A percentile compares a stretch with the other conserved stretches of the same genome.
These are phyloP conservation scores for Muscicapa adusta DNA, from an alignment of 2,113 vertebrate genomes.

Conservation along the genomic window DNA sequence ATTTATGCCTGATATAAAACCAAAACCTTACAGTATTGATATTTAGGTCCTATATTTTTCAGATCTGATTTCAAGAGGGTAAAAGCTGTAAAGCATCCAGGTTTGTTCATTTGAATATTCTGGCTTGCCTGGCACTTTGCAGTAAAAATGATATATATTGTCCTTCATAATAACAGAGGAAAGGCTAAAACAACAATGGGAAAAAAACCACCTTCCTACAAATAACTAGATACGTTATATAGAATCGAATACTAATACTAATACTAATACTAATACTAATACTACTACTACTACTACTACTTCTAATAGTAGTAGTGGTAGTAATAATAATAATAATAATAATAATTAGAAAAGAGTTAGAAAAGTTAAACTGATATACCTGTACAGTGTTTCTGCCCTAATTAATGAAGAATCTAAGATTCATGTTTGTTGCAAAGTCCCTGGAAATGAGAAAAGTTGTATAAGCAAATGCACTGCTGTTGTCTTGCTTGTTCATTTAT, in stretches of 20 bases:
- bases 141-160: conserved; percentile 59
- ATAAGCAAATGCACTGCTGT: background rate
- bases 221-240: background rate
- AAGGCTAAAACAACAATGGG: conserved; percentile 19
- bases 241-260: too few species aligned
- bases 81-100: conserved; percentile 26
- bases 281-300: too few species aligned
- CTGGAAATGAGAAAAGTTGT: background rate
- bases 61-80: conserved; percentile 50
- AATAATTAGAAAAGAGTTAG: background rate
- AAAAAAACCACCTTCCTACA: background rate
- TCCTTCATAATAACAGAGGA: conserved; percentile 15
- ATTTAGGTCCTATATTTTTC: conserved; percentile 58
- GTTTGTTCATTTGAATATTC: conserved; percentile 43
- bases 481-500: background rate
- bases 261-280: too few species aligned
- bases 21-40: conserved; percentile 56
- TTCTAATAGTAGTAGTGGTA: too few species aligned
- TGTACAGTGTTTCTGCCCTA: background rate
- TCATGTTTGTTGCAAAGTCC: background rate
- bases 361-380: background rate
- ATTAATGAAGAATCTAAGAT: background rate
- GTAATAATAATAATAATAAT: too few species aligned
- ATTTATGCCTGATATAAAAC: conserved; percentile 62
- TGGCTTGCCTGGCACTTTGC: conserved; percentile 33